Conservation (phyloP, 1,140 invertebrate species). For the Cydia pomonella region DNA sequence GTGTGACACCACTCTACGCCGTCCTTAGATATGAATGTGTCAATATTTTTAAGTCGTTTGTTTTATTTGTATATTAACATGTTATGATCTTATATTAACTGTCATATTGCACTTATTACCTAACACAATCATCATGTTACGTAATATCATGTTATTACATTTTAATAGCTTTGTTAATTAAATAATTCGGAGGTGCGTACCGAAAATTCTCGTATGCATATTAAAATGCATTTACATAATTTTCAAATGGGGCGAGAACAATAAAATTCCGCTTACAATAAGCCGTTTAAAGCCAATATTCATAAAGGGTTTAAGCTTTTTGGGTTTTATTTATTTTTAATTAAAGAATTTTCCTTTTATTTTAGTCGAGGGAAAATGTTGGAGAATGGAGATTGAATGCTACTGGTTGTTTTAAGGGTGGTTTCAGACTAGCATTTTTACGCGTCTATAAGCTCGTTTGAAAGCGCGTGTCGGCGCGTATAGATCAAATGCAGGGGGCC, state of each 20-base stretch:
- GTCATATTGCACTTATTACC: neutral
- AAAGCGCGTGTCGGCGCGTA: no score
- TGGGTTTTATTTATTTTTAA: neutral
- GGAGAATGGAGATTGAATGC: neutral
- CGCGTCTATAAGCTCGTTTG: no score
- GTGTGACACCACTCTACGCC: no score
- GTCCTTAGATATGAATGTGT: no score
- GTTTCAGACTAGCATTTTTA: no score
- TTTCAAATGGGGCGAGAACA: neutral
- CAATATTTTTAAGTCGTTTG: no score
- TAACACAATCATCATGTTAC: neutral
- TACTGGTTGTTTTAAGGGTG: neutral
- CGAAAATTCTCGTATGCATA: constrained; percentile 1
- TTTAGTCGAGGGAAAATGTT: neutral
- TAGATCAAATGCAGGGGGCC: no score
- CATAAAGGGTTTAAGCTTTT: neutral
- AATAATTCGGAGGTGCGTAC: neutral
- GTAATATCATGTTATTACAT: neutral
- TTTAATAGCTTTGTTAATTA: neutral
- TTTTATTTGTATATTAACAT: no score
- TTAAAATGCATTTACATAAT: constrained; percentile 14
- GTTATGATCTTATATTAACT: no score
- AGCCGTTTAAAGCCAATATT: constrained; percentile 1
- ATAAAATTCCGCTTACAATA: neutral
- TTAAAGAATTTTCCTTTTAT: neutral